Conservation (phyloP, 1,140 invertebrate species). For the Drosophila albomicans region DNA sequence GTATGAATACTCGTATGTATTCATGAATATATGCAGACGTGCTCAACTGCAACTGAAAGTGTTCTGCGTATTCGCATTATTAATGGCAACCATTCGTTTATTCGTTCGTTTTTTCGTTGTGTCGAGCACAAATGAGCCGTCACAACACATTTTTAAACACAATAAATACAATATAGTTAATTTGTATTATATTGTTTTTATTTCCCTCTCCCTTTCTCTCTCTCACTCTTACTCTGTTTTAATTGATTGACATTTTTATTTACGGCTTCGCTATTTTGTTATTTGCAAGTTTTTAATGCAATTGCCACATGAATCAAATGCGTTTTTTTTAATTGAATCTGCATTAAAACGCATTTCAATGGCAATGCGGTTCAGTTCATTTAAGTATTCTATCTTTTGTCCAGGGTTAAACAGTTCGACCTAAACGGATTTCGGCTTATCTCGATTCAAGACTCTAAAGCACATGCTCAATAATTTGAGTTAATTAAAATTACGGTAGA, state of each 20-base stretch:
- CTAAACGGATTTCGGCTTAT: neutral
- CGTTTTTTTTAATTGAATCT: constrained; percentile 27
- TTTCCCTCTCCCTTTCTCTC: neutral
- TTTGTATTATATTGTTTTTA: constrained; percentile 55
- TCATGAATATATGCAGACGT: constrained; percentile 25
- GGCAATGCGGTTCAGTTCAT: constrained; percentile 6
- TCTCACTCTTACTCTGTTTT: constrained; percentile 10
- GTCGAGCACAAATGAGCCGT: constrained; percentile 30
- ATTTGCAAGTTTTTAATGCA: constrained; percentile 26
- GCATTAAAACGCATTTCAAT: constrained; percentile 21
- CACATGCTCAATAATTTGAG: neutral
- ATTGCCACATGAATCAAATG: constrained; percentile 23
- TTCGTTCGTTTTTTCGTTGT: too few species aligned
- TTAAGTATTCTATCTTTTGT: constrained; percentile 17
- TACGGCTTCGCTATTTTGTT: constrained; percentile 11
- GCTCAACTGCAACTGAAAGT: constrained; percentile 5
- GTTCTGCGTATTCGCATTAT: constrained; percentile 32
- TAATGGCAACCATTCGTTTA: constrained; percentile 19
- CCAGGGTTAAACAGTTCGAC: neutral
- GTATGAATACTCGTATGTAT: constrained; percentile 11
- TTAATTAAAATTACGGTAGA: neutral
- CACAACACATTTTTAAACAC: constrained; percentile 39
- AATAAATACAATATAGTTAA: constrained; percentile 55
- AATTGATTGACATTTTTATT: constrained; percentile 42
- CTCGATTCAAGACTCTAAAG: neutral